Evolutionary conservation across 2,888 invertebrate genomes (phyloP).

Genomic region (Epiperipatus broadwayi): DNA sequence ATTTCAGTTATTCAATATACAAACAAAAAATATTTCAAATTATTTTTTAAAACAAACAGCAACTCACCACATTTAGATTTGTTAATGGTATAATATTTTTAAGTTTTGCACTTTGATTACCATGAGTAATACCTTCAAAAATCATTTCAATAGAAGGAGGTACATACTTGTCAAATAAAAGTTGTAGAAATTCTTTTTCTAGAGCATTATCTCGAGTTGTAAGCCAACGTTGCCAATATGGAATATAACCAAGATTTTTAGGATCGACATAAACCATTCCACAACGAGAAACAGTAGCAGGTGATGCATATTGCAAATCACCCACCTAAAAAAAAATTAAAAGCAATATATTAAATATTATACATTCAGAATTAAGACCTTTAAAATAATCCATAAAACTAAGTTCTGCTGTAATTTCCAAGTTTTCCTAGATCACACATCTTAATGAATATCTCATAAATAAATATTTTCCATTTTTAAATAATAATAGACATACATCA

Average conservation of each 20-base stretch:
- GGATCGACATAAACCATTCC: conserved; percentile 89
- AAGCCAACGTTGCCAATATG: conserved; percentile 67
- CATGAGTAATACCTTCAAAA: conserved; percentile 49
- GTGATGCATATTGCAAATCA: conserved; percentile 70
- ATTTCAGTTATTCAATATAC: not conserved
- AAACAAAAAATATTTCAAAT: not conserved
- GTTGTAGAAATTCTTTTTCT: conserved; percentile 31
- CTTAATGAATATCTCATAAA: too few relatives aligned
- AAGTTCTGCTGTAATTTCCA: too few relatives aligned
- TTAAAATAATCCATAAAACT: not conserved
- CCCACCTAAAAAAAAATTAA: conserved; percentile 44
- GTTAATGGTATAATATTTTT: conserved; percentile 66
- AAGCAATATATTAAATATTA: not conserved
- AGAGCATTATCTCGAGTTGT: conserved; percentile 31
- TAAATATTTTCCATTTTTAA: too few relatives aligned
- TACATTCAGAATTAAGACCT: not conserved
- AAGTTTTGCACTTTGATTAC: conserved; percentile 40
- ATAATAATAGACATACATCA: too few relatives aligned
- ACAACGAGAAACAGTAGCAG: conserved; percentile 74
- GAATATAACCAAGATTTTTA: conserved; percentile 64
- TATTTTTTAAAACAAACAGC: not conserved
- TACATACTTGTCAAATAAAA: conserved; percentile 55
- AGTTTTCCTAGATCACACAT: too few relatives aligned
- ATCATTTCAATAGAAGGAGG: conserved; percentile 48
- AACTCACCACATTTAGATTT: conserved; percentile 53